Evolutionary conservation across 2,797 vertebrate genomes (phyloP).

Genomic region (Simalia tracyae): DNA sequence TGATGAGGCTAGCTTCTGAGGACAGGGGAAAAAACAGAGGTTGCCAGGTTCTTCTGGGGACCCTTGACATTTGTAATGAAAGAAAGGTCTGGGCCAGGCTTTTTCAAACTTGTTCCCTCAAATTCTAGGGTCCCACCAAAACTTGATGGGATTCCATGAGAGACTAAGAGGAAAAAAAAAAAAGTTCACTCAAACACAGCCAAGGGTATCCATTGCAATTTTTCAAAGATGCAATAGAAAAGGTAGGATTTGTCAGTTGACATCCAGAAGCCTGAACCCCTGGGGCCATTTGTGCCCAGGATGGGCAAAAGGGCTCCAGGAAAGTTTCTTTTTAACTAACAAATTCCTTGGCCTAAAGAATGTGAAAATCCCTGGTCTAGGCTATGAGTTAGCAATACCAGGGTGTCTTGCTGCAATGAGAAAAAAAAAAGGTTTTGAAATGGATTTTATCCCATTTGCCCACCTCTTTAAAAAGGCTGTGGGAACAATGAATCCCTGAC

Average conservation of each 20-base stretch:
- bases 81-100: background rate
- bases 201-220: background rate
- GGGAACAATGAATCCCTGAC: background rate
- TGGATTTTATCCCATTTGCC: background rate
- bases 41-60: background rate
- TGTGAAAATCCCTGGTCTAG: background rate
- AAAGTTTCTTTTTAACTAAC: background rate
- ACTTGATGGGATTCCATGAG: background rate
- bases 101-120: background rate
- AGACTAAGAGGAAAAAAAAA: background rate
- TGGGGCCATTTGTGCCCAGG: background rate
- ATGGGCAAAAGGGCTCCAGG: background rate
- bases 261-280: background rate
- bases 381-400: background rate
- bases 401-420: background rate
- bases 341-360: background rate
- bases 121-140: background rate
- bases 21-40: background rate
- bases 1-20: background rate
- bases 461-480: no score
- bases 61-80: no score
- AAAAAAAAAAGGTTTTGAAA: background rate
- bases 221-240: background rate
- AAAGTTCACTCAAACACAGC: background rate
- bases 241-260: background rate